Base-by-base conservation (phyloP, 2,888 invertebrate genomes). In the Syritta pipiens region DNA sequence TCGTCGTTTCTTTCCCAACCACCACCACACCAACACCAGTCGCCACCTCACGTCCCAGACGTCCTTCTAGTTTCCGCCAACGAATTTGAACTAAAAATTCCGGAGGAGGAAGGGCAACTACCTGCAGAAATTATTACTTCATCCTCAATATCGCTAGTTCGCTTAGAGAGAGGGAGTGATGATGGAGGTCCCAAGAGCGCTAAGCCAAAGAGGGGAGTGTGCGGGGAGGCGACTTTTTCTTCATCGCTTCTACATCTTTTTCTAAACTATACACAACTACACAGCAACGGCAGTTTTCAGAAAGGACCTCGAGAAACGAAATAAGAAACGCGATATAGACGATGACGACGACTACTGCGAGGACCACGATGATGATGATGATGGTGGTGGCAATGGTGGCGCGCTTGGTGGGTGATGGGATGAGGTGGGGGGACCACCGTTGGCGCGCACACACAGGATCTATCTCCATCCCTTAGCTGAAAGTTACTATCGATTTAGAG, bases 51-150 rank as follows among this genome's bases (percentile, higher is more conserved):
- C 30, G 3, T 7, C 12, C 20, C 40, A 10, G 3, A 44, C 14
- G 35, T 46, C 46, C 40, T 76, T 69, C 67, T 79, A 79, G 79
- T 79, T 79, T 62, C 55, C 46, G 35, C 55, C 68, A 67, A 68
- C 72, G 72, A 79, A 62, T 62, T 79, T 79, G 49, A 72, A 79
- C 72, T 74, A 74, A 72, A 79, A 79, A 68, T 68, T 74, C 60
- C 62, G 10, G n/a, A 10, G 14, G 32, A 55, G 79, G 67, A 67
- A 67, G 79, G 72, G 72, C 55, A 74, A 79, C 72, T 79, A 79
- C 79, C 79, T 79, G 79, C 65, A 72, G 68, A 74, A 79, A 79
- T 79, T 79, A 79, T 79, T 79, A 79, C 74, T 79, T 79, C 67
- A 79, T 79, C 79, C 79, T 74, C 67, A 60, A 79, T 79, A 79